These are phyloP conservation scores for Phenganax marumi DNA, from an alignment of 92 coral and sea anemone species.

Conservation along the genomic window DNA sequence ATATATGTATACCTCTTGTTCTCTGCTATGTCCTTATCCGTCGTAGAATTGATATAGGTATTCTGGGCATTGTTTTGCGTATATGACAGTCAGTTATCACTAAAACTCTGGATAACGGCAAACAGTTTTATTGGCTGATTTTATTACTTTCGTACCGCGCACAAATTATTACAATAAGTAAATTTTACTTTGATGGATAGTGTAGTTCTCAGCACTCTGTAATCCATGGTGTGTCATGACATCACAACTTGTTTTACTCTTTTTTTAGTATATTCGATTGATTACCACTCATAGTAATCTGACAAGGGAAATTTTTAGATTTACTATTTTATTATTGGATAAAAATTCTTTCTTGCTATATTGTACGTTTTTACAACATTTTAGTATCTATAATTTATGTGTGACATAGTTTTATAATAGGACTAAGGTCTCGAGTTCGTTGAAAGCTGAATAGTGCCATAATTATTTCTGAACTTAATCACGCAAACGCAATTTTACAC, in stretches of 20 bases:
- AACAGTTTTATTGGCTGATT: no score
- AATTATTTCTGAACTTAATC: no score
- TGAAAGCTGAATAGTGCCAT: background rate
- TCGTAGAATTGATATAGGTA: no score
- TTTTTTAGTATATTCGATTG: conserved; percentile 1
- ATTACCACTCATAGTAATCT: background rate
- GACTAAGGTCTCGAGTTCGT: background rate
- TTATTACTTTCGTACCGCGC: no score
- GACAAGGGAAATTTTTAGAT: background rate
- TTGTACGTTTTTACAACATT: background rate
- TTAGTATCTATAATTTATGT: background rate
- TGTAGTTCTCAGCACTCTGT: background rate
- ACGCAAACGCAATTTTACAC: no score
- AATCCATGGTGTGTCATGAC: background rate
- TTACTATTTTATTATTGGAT: background rate
- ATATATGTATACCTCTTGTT: no score
- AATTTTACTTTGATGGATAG: no score
- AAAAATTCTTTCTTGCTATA: background rate
- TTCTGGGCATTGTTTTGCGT: no score
- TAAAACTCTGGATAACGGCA: no score
- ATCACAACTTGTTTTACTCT: conserved; percentile 10
- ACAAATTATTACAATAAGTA: no score
- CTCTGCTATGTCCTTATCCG: no score
- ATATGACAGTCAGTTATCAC: no score
- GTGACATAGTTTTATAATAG: background rate